A percentile compares a stretch with the other conserved stretches of the same genome.
Conservation (phyloP, 2,888 invertebrate species). For the Sipha maydis region DNA sequence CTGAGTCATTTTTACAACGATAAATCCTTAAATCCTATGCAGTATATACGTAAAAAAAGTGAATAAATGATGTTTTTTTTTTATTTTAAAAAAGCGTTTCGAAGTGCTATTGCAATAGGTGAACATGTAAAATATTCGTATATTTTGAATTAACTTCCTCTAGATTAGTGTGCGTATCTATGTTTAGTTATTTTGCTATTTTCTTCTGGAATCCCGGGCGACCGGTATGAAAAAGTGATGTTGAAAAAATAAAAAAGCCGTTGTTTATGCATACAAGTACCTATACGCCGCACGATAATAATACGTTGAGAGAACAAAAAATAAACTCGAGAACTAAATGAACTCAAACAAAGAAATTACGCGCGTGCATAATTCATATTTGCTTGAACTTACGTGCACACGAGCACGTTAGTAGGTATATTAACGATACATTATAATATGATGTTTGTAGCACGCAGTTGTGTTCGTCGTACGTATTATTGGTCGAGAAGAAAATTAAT, state of each 20-base stretch:
- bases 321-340: too few relatives aligned
- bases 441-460: background rate
- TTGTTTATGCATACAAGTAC: too few relatives aligned
- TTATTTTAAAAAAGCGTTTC: constrained; percentile 9
- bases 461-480: background rate
- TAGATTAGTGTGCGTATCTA: background rate
- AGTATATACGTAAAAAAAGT: too few relatives aligned
- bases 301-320: too few relatives aligned
- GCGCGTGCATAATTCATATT: too few relatives aligned
- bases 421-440: background rate
- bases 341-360: too few relatives aligned
- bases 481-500: background rate
- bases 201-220: background rate
- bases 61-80: background rate
- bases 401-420: background rate
- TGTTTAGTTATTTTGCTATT: background rate
- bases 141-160: constrained; percentile 11
- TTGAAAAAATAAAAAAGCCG: background rate
- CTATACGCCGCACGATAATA: too few relatives aligned
- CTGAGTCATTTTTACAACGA: background rate
- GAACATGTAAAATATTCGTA: background rate
- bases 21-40: background rate
- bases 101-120: background rate
- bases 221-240: background rate
- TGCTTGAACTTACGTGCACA: too few relatives aligned